A percentile compares a stretch with the other conserved stretches of the same genome.
Evolutionary conservation across 2,113 vertebrate genomes (phyloP).

Genomic region (Dolichotis patagonum): DNA sequence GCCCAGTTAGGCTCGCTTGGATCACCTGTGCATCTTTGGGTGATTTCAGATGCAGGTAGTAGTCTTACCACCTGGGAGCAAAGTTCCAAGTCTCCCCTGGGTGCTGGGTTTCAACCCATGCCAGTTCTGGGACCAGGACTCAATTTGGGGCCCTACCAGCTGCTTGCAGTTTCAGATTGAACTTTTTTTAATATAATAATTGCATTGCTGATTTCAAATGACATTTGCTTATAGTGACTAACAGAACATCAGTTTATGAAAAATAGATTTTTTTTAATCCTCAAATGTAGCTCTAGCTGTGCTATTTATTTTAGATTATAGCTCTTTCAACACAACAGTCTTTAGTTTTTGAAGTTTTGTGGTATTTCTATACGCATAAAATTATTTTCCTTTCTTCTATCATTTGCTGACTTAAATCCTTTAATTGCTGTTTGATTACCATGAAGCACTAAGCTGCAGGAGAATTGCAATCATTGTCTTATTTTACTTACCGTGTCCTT

Average conservation of each 20-base stretch:
- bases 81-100: too few relatives aligned
- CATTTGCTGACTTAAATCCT: slow-evolving; percentile 6
- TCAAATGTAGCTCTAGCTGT: not conserved
- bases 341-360: not conserved
- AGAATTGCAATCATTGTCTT: not conserved
- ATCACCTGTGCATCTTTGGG: too few relatives aligned
- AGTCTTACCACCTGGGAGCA: too few relatives aligned
- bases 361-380: slow-evolving; percentile 4
- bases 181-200: not conserved
- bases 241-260: slow-evolving; percentile 32
- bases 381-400: slow-evolving; percentile 1
- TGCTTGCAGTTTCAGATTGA: too few relatives aligned
- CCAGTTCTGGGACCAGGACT: too few relatives aligned
- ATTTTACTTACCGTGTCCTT: not conserved
- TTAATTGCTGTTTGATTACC: slow-evolving; percentile 22
- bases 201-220: not conserved
- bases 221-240: not conserved
- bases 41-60: too few relatives aligned
- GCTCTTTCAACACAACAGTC: not conserved
- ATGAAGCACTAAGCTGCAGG: not conserved
- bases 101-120: too few relatives aligned
- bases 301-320: not conserved
- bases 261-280: not conserved
- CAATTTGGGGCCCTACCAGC: too few relatives aligned
- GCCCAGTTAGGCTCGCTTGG: too few relatives aligned